Conservation (phyloP, 2,113 vertebrate species). For the Cygnus atratus region DNA sequence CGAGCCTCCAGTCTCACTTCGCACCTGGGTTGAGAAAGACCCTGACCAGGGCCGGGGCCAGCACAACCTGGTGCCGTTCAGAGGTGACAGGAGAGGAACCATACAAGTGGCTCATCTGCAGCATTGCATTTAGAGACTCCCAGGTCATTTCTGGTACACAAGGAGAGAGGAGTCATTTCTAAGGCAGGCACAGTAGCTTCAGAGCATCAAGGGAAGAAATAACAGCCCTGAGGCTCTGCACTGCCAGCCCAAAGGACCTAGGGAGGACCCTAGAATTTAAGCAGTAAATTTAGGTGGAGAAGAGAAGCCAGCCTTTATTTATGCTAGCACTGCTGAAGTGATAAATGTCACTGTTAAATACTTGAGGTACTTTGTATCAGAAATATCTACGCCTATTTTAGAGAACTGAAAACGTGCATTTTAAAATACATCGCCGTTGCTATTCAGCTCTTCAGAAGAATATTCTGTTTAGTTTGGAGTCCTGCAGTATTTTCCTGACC, state of each 20-base stretch:
- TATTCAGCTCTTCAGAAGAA: background rate
- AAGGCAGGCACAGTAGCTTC: background rate
- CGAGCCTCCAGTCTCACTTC: background rate
- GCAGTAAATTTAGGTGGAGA: background rate
- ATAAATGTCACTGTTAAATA: slow-evolving; percentile 7
- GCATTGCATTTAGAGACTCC: background rate
- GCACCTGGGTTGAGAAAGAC: background rate
- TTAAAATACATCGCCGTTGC: background rate
- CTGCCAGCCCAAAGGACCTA: background rate
- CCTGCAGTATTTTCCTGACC: background rate
- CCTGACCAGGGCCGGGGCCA: background rate
- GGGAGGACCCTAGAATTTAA: background rate
- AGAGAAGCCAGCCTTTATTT: background rate
- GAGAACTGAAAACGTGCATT: background rate
- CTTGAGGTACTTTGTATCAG: background rate
- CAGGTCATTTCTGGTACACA: background rate
- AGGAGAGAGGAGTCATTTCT: background rate
- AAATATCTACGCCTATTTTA: background rate
- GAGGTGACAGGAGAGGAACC: background rate
- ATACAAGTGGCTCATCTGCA: background rate
- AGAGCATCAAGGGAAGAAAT: background rate
- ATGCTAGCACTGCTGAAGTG: background rate
- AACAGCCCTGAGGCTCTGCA: background rate
- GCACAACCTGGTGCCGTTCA: background rate
- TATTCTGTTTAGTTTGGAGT: slow-evolving; percentile 20